Conservation (phyloP, 2,113 vertebrate genomes). For the Amia ocellicauda region DNA sequence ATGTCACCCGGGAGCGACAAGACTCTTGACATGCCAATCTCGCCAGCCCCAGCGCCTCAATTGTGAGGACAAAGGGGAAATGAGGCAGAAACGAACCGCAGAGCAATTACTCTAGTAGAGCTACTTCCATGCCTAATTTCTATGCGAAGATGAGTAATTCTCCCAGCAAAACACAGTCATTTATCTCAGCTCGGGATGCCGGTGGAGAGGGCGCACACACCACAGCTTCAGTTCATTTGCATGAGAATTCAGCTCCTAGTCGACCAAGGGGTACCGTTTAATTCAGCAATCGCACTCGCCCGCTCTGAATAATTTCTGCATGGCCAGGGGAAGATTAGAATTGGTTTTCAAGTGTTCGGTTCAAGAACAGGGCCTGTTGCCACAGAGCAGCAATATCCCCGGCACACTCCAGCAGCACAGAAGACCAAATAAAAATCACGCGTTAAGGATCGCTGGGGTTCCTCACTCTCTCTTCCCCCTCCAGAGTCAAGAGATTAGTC, state of each 20-base stretch:
- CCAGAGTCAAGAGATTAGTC: slow-evolving; percentile 56
- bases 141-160: slow-evolving; percentile 45
- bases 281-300: slow-evolving; percentile 42
- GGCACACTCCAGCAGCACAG: slow-evolving; percentile 29
- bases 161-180: slow-evolving; percentile 40
- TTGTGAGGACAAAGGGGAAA: neutral
- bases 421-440: slow-evolving; percentile 50
- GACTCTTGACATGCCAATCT: neutral
- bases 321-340: slow-evolving; percentile 47
- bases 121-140: slow-evolving; percentile 45
- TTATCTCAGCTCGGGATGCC: slow-evolving; percentile 47
- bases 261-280: slow-evolving; percentile 39
- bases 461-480: slow-evolving; percentile 22
- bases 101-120: slow-evolving; percentile 47
- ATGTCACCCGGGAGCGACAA: too few species aligned
- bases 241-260: slow-evolving; percentile 52
- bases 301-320: slow-evolving; percentile 45
- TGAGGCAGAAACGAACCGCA: slow-evolving; percentile 35
- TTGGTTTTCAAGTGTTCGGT: slow-evolving; percentile 38
- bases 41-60: neutral
- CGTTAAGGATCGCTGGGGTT: slow-evolving; percentile 53
- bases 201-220: slow-evolving; percentile 42
- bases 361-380: slow-evolving; percentile 32
- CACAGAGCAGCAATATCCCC: slow-evolving; percentile 33
- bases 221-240: slow-evolving; percentile 48